phyloP scores from a whole-genome alignment of 2,888 invertebrate genomes.

The Andrena flavipes region DNA sequence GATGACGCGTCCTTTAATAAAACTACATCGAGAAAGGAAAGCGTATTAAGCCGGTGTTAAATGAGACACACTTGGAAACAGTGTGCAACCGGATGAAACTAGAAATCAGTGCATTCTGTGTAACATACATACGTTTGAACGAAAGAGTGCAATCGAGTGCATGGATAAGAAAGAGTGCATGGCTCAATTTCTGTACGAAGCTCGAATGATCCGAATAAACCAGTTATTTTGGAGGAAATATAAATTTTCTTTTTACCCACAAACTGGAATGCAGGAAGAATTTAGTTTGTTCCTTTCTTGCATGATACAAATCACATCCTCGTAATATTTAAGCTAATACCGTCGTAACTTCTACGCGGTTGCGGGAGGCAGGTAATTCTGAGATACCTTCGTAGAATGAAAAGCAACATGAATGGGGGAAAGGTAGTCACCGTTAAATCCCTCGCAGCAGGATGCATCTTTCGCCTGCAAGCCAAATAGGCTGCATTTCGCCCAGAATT shows the following conservation, averaged over 20 bases:
- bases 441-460: constrained; percentile 80
- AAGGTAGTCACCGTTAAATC: constrained; percentile 77
- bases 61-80: not conserved
- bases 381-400: constrained; percentile 65
- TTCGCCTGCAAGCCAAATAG: constrained; percentile 70
- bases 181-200: not conserved
- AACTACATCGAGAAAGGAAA: constrained; percentile 6
- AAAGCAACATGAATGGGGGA: constrained; percentile 74
- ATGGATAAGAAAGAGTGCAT: not conserved
- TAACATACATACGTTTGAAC: not conserved
- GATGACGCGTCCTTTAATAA: constrained; percentile 26
- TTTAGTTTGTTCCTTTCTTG: not conserved
- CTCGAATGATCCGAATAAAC: not conserved
- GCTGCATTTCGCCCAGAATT: constrained; percentile 67
- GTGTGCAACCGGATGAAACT: constrained; percentile 25
- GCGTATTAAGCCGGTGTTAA: not conserved
- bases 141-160: not conserved
- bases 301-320: constrained; percentile 18
- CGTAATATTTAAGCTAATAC: constrained; percentile 57
- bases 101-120: constrained; percentile 19
- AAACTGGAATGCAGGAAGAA: not conserved
- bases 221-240: not conserved
- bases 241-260: not conserved
- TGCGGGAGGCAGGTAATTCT: constrained; percentile 55
- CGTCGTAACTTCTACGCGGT: constrained; percentile 43